phyloP scores from a whole-genome alignment of 2,888 invertebrate genomes.

The Ormyrus nitidulus region DNA sequence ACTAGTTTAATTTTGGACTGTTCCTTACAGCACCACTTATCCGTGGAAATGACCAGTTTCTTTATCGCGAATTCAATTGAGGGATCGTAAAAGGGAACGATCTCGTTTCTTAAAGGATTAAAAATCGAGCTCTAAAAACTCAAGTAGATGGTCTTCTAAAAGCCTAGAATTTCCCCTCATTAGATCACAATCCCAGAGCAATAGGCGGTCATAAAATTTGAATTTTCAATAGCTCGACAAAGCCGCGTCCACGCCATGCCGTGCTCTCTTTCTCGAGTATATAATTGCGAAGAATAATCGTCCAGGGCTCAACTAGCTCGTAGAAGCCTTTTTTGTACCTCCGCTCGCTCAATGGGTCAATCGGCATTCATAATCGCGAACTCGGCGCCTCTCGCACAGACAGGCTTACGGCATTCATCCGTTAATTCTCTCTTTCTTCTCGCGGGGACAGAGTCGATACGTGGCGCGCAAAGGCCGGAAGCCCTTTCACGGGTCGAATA shows the following conservation, averaged over 20 bases:
- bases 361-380: constrained; percentile 67
- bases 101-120: not conserved
- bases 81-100: not conserved
- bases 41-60: too few relatives aligned
- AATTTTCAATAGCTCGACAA: constrained; percentile 30
- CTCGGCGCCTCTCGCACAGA: constrained; percentile 54
- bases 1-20: too few relatives aligned
- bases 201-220: constrained; percentile 25
- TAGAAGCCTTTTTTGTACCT: constrained; percentile 32
- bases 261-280: constrained; percentile 17
- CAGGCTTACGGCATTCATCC: constrained; percentile 61
- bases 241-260: not conserved
- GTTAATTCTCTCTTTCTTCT: constrained; percentile 71
- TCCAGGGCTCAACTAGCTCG: not conserved
- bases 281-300: constrained; percentile 47
- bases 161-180: too few relatives aligned
- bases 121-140: not conserved
- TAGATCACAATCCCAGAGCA: too few relatives aligned
- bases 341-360: constrained; percentile 62
- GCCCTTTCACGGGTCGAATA: constrained; percentile 69
- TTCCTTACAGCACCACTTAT: too few relatives aligned
- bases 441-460: constrained; percentile 58
- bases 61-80: too few relatives aligned
- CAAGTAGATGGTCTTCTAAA: too few relatives aligned
- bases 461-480: constrained; percentile 65